phyloP scores from a whole-genome alignment of 1,140 invertebrate genomes.

The Caenorhabditis latens region DNA sequence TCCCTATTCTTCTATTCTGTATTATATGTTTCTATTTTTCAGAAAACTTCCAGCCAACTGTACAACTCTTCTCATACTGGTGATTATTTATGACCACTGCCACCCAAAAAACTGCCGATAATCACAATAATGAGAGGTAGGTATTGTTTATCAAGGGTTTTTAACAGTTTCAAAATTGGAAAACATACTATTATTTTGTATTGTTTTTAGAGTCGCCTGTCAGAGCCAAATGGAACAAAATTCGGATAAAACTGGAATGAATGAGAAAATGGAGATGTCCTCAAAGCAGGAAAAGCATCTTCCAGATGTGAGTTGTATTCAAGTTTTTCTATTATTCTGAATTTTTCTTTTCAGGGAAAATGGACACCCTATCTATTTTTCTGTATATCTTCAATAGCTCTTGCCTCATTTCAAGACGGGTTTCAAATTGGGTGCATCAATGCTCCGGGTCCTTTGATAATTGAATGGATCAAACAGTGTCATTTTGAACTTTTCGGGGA shows the following conservation, averaged over 20 bases:
- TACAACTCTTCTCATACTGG: too few species aligned
- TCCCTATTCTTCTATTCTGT: background rate
- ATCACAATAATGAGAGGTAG: too few species aligned
- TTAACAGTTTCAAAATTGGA: too few species aligned
- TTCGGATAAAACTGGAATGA: too few species aligned
- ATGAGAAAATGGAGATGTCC: background rate
- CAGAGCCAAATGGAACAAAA: background rate
- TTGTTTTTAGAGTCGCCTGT: background rate
- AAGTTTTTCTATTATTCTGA: background rate
- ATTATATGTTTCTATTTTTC: background rate
- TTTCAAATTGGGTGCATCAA: constrained; percentile 66
- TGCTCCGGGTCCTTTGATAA: constrained; percentile 57
- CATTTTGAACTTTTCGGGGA: constrained; percentile 58
- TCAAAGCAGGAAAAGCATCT: background rate
- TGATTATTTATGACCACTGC: too few species aligned
- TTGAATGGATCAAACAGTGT: constrained; percentile 62
- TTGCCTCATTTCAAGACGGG: constrained; percentile 66
- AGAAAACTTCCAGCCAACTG: background rate
- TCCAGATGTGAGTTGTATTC: background rate
- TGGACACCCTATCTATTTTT: constrained; percentile 23
- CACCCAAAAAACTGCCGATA: too few species aligned
- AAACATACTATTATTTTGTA: too few species aligned
- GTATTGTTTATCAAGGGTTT: too few species aligned
- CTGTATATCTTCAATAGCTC: constrained; percentile 39
- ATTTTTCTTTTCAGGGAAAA: background rate